These are phyloP conservation scores for Lytechinus variegatus DNA, from an alignment of 35 echinoderm and acorn worm genomes.

Conservation along the genomic window DNA sequence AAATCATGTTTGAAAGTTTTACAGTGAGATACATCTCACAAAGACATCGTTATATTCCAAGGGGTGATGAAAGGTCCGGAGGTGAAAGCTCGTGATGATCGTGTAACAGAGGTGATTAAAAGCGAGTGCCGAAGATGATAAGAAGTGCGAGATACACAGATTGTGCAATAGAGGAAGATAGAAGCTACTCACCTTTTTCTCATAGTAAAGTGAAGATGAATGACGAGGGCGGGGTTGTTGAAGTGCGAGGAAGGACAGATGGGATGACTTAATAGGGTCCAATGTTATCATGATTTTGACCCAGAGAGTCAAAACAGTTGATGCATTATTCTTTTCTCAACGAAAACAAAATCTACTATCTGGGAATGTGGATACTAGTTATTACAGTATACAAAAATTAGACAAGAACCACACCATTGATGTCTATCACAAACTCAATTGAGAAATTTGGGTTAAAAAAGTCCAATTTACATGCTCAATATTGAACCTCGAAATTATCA, in stretches of 20 bases:
- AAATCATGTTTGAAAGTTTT: constrained; percentile 29
- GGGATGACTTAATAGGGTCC: not conserved
- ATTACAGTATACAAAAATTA: not conserved
- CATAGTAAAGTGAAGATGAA: not conserved
- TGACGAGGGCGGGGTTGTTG: not conserved
- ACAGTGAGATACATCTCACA: not conserved
- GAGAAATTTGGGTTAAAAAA: not conserved
- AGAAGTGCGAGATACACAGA: not conserved
- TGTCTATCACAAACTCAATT: not conserved
- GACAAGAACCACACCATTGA: not conserved
- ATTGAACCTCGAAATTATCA: not conserved
- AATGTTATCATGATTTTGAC: not conserved
- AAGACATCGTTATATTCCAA: not conserved
- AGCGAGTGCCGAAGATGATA: not conserved
- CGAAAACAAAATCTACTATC: not conserved
- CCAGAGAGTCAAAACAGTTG: not conserved
- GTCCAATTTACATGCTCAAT: not conserved
- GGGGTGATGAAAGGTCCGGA: constrained; percentile 9
- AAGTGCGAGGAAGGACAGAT: not conserved
- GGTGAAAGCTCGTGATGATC: constrained; percentile 12
- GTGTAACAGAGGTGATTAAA: constrained; percentile 7
- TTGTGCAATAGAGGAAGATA: constrained; percentile 24
- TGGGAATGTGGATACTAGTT: not conserved
- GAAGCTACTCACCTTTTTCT: constrained; percentile 7
- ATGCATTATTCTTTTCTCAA: no score